phyloP scores from a whole-genome alignment of 2,797 vertebrate genomes.

The Xyrichtys novacula region DNA sequence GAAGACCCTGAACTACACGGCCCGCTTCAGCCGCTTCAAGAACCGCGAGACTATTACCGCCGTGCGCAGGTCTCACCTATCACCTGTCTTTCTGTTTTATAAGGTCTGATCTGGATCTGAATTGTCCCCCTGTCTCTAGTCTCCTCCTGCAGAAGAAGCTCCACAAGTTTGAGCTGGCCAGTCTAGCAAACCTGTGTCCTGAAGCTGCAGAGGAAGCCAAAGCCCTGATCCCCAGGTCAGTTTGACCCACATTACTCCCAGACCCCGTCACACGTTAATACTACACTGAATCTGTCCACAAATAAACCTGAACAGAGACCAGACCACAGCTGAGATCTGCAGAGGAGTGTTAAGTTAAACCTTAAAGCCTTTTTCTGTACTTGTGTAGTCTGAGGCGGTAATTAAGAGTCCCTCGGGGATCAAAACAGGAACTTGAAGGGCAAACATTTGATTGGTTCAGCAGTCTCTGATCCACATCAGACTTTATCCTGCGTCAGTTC shows the following conservation, averaged over 20 bases:
- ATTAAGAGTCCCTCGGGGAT: no score
- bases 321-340: no score
- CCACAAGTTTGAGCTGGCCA: constrained; percentile 96
- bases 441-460: no score
- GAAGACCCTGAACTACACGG: constrained; percentile 97
- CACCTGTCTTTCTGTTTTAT: not conserved
- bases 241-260: not conserved
- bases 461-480: no score
- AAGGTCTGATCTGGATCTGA: constrained; percentile 15
- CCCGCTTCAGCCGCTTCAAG: constrained; percentile 96
- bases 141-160: constrained; percentile 97
- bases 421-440: no score
- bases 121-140: constrained; percentile 66
- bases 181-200: constrained; percentile 96
- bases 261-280: not conserved
- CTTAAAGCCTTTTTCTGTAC: no score
- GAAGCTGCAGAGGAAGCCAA: constrained; percentile 97
- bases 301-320: no score
- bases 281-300: no score
- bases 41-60: constrained; percentile 97
- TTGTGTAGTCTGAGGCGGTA: no score
- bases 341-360: no score
- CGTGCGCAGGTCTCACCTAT: constrained; percentile 87
- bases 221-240: constrained; percentile 95
- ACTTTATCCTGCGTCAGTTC: no score